phyloP scores from a whole-genome alignment of 2,888 invertebrate species.

The Leucophenga maculata region DNA sequence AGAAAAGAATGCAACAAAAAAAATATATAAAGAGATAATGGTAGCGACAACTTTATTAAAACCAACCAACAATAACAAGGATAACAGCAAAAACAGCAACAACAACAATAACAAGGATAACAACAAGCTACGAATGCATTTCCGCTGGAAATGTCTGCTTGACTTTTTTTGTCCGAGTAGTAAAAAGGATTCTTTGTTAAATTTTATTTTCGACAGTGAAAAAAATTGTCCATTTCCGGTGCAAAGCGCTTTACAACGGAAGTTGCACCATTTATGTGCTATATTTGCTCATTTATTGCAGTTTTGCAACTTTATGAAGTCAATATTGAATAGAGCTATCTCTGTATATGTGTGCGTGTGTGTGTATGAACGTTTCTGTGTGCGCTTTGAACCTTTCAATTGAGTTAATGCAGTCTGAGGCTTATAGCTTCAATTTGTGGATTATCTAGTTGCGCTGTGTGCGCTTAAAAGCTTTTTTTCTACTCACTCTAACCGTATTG shows the following conservation, averaged over 20 bases:
- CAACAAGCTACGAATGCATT: conserved; percentile 27
- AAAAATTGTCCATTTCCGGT: conserved; percentile 35
- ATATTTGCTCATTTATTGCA: conserved; percentile 12
- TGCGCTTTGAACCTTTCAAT: background rate
- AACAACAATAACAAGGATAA: conserved; percentile 17
- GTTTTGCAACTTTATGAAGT: conserved; percentile 13
- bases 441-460: background rate
- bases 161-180: conserved; percentile 5
- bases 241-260: conserved; percentile 39
- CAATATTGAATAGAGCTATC: background rate
- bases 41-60: conserved; percentile 17
- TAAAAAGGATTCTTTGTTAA: conserved; percentile 29
- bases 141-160: conserved; percentile 28
- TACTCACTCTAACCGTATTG: background rate
- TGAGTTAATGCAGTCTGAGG: conserved; percentile 10
- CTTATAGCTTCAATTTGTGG: conserved; percentile 4
- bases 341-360: background rate
- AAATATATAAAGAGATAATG: conserved; percentile 21
- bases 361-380: background rate
- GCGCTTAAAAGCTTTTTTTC: background rate
- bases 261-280: conserved; percentile 36
- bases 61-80: conserved; percentile 13
- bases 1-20: conserved; percentile 29
- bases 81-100: conserved; percentile 11
- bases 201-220: background rate